Evolutionary conservation across 2,888 invertebrate genomes (phyloP).

Genomic region (Drosophila antonietae): DNA sequence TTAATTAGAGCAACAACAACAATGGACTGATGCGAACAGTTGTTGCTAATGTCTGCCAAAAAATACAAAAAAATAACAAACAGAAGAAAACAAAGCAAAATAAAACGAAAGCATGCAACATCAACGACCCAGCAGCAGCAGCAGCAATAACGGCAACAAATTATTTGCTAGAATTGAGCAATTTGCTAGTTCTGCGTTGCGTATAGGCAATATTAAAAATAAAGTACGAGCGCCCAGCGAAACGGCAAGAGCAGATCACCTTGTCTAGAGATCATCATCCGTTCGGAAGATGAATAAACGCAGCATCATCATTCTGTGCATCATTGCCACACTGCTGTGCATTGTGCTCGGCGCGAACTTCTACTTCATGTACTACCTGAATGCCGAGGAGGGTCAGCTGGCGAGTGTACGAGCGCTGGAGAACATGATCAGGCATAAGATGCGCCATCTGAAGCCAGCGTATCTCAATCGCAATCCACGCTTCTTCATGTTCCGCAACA

Average conservation of each 20-base stretch:
- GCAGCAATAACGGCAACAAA: constrained; percentile 40
- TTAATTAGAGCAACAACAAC: constrained; percentile 65
- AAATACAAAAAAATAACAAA: constrained; percentile 24
- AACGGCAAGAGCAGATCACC: constrained; percentile 38
- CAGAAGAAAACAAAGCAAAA: constrained; percentile 5
- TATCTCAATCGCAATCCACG: constrained; percentile 84
- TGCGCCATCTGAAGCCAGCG: constrained; percentile 83
- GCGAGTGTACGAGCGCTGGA: constrained; percentile 84
- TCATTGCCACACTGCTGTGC: constrained; percentile 79
- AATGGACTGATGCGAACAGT: constrained; percentile 81
- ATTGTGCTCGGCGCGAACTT: constrained; percentile 82
- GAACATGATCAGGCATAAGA: constrained; percentile 83
- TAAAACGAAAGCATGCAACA: constrained; percentile 28
- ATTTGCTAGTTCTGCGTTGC: constrained; percentile 60
- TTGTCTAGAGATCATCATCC: constrained; percentile 13
- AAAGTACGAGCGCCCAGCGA: constrained; percentile 68
- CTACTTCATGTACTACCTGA: constrained; percentile 84
- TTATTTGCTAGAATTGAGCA: constrained; percentile 68
- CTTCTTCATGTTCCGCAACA: constrained; percentile 84
- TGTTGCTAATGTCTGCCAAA: constrained; percentile 74
- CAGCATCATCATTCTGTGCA: constrained; percentile 77
- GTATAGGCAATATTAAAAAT: constrained; percentile 72
- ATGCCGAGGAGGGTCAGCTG: constrained; percentile 83
- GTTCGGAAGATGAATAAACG: constrained; percentile 78
- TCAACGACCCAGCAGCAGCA: constrained; percentile 26